phyloP scores from a whole-genome alignment of 2,113 vertebrate species.

The Cisticola juncidis region DNA sequence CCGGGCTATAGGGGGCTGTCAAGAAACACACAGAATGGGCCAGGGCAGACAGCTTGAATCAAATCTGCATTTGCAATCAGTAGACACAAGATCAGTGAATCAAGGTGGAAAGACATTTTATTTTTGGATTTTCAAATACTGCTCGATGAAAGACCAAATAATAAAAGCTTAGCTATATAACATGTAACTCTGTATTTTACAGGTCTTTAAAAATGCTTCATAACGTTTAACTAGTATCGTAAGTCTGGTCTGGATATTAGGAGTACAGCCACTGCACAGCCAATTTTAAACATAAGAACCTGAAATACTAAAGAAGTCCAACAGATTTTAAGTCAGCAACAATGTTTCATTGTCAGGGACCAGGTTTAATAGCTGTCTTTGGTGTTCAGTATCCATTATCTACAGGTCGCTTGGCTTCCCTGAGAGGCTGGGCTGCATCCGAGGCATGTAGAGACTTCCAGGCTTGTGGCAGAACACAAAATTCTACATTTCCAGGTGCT shows the following conservation, averaged over 20 bases:
- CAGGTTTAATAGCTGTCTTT: neutral
- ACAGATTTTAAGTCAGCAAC: neutral
- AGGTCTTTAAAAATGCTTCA: conserved; percentile 22
- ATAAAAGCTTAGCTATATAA: neutral
- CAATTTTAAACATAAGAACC: neutral
- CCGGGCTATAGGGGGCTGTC: neutral
- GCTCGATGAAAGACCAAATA: neutral
- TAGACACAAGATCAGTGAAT: neutral
- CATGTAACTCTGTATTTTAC: conserved; percentile 15
- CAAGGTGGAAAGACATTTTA: neutral
- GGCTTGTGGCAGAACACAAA: neutral
- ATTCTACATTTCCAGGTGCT: neutral
- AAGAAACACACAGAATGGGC: neutral
- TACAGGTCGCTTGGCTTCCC: neutral
- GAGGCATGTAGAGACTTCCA: neutral
- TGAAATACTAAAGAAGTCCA: neutral
- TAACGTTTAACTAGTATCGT: neutral
- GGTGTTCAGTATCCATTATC: neutral
- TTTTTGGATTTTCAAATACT: neutral
- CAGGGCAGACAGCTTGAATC: neutral
- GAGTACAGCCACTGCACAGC: neutral
- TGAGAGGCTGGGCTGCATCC: neutral
- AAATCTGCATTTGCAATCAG: neutral
- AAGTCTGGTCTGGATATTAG: neutral
- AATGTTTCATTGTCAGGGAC: neutral